phyloP scores from a whole-genome alignment of 2,888 invertebrate species.

The Parnassius mnemosyne region DNA sequence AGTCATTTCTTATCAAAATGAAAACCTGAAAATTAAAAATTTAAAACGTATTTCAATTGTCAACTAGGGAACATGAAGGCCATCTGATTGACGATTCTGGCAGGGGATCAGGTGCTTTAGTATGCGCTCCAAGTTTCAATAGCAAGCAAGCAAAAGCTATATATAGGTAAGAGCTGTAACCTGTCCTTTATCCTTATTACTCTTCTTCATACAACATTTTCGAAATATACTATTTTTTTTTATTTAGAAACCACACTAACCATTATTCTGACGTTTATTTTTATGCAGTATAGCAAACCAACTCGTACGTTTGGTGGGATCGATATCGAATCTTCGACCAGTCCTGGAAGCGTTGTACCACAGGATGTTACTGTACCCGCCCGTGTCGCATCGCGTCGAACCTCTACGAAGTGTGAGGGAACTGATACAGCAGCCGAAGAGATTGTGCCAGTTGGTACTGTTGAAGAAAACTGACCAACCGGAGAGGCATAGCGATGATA shows the following conservation, averaged over 20 bases:
- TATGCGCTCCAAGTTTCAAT: slow-evolving; percentile 88
- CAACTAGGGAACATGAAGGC: slow-evolving; percentile 68
- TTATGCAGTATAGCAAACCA: slow-evolving; percentile 90
- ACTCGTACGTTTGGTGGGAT: slow-evolving; percentile 92
- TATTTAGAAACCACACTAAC: too few species aligned
- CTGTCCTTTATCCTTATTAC: too few species aligned
- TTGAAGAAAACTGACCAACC: slow-evolving; percentile 82
- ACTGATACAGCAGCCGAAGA: slow-evolving; percentile 88
- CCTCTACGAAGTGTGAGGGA: slow-evolving; percentile 91
- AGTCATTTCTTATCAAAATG: neutral
- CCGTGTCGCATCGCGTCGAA: slow-evolving; percentile 91
- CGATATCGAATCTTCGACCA: slow-evolving; percentile 91
- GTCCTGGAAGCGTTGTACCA: slow-evolving; percentile 96
- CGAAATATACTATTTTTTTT: too few species aligned
- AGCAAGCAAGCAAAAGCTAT: slow-evolving; percentile 94
- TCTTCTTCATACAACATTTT: too few species aligned
- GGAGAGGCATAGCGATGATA: slow-evolving; percentile 84
- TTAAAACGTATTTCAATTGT: neutral
- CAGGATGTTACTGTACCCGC: slow-evolving; percentile 93
- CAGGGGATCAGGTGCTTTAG: slow-evolving; percentile 84
- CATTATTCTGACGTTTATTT: neutral
- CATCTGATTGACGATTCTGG: slow-evolving; percentile 80
- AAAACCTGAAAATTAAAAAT: neutral
- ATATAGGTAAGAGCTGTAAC: slow-evolving; percentile 83
- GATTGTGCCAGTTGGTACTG: slow-evolving; percentile 87